These are phyloP conservation scores for Chrysomela aeneicollis DNA, from an alignment of 2,888 invertebrate species.

Conservation along the genomic window DNA sequence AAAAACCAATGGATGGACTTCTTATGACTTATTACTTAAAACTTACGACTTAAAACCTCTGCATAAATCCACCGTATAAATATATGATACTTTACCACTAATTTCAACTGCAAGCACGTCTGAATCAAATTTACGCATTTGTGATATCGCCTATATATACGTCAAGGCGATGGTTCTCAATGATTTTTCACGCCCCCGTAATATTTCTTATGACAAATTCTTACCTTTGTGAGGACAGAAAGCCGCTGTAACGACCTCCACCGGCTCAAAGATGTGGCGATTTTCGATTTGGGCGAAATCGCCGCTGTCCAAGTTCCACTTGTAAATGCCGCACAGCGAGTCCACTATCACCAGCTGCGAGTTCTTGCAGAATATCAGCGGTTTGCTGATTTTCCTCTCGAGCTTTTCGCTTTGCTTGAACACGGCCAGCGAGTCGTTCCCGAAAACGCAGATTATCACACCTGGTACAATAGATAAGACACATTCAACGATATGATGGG, in stretches of 20 bases:
- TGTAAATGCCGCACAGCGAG: constrained; percentile 21
- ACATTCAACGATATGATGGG: no score
- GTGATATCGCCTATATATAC: no score
- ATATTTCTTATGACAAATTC: constrained; percentile 4
- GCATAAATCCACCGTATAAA: no score
- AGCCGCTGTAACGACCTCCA: constrained; percentile 19
- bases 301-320: constrained; percentile 31
- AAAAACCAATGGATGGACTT: no score
- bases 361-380: constrained; percentile 28
- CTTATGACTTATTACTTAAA: no score
- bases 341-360: constrained; percentile 33
- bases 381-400: constrained; percentile 21
- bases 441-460: constrained; percentile 23
- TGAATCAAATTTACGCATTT: no score
- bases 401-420: constrained; percentile 27
- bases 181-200: no score
- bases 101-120: no score
- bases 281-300: constrained; percentile 18
- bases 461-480: constrained; percentile 9
- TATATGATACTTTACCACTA: no score
- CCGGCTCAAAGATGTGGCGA: constrained; percentile 19
- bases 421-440: constrained; percentile 17
- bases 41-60: no score
- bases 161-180: no score
- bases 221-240: constrained; percentile 31